Percentiles rank a stretch among this genome's conserved stretches.
Evolutionary conservation across 2,113 vertebrate species (phyloP).

Genomic region (Platichthys stellatus): DNA sequence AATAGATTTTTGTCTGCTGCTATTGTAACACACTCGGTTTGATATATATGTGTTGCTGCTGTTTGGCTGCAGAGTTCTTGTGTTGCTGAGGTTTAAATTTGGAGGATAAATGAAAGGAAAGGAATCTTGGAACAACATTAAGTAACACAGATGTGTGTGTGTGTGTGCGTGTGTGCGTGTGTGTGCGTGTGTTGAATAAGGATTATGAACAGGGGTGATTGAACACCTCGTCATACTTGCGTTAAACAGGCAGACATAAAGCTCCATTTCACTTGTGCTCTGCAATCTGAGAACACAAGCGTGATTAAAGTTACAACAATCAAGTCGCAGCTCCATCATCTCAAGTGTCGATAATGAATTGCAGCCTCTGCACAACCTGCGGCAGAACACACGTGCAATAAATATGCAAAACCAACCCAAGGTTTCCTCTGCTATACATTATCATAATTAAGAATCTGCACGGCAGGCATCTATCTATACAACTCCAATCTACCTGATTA

Average conservation of each 20-base stretch:
- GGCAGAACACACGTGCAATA: background rate
- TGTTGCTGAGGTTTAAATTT: no score
- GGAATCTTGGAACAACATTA: background rate
- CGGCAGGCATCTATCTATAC: background rate
- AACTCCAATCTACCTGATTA: conserved; percentile 5
- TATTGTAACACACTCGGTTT: conserved; percentile 5
- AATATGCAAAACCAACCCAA: background rate
- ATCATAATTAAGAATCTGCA: conserved; percentile 2
- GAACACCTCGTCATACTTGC: background rate
- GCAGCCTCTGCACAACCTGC: background rate
- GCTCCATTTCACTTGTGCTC: background rate
- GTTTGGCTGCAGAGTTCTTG: background rate
- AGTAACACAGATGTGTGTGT: background rate
- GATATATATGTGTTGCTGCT: conserved; percentile 37
- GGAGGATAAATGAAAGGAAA: no score
- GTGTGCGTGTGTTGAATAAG: background rate
- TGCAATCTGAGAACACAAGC: background rate
- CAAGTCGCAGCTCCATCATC: background rate
- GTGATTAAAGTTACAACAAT: background rate
- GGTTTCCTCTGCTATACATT: background rate
- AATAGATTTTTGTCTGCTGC: conserved; percentile 20
- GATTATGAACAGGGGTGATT: background rate
- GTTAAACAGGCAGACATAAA: background rate
- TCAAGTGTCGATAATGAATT: no score
- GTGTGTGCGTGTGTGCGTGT: background rate